Evolutionary conservation across 1,140 invertebrate genomes (phyloP).

Genomic region (Diplogasteroides magnus): DNA sequence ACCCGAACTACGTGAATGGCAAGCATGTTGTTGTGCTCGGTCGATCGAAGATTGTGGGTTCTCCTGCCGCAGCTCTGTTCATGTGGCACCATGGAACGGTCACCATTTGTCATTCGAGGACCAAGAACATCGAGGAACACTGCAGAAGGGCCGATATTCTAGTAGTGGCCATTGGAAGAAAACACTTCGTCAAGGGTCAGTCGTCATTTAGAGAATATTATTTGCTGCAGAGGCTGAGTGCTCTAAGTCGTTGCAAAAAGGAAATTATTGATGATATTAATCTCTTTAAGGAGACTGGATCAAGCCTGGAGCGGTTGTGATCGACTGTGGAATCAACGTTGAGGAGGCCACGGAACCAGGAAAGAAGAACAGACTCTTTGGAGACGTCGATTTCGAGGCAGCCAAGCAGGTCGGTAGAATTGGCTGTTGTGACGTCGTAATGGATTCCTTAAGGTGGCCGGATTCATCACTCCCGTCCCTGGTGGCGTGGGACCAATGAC

Average conservation of each 20-base stretch:
- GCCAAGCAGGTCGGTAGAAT: conserved; percentile 62
- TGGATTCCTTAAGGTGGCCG: conserved; percentile 63
- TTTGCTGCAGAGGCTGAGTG: too few relatives aligned
- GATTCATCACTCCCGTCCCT: conserved; percentile 90
- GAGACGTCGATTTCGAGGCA: conserved; percentile 84
- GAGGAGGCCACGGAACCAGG: conserved; percentile 58
- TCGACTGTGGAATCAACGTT: conserved; percentile 96
- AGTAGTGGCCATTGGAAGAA: conserved; percentile 85
- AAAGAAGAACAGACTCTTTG: conserved; percentile 65
- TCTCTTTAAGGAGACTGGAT: conserved; percentile 72
- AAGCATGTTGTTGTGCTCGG: conserved; percentile 86
- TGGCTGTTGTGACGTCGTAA: not conserved
- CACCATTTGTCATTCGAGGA: conserved; percentile 84
- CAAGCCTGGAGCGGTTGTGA: conserved; percentile 95
- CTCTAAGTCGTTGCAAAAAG: not conserved
- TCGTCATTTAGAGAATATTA: not conserved
- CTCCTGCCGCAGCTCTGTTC: conserved; percentile 83
- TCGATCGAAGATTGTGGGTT: conserved; percentile 93
- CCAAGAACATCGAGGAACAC: conserved; percentile 57
- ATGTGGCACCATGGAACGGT: conserved; percentile 79
- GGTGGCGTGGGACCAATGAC: conserved; percentile 98
- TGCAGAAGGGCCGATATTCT: conserved; percentile 77
- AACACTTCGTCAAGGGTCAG: conserved; percentile 77
- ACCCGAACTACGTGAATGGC: conserved; percentile 67
- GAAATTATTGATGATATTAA: not conserved